phyloP scores from a whole-genome alignment of 2,797 vertebrate species.

The Urosaurus nigricauda region DNA sequence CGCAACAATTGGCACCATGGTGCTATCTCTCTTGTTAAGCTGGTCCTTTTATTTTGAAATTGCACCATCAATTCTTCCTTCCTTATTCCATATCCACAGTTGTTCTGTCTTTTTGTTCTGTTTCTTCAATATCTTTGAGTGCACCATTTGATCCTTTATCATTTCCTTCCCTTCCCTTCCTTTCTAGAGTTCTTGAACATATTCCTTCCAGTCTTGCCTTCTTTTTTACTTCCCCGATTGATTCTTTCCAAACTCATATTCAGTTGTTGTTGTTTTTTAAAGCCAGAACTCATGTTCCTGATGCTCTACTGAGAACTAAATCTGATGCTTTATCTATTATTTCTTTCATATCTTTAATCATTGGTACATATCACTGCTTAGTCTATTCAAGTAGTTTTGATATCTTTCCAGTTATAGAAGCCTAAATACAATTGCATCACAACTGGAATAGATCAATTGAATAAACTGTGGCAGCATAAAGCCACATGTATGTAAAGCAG shows the following conservation, averaged over 20 bases:
- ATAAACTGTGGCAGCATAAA: no score
- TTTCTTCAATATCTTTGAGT: neutral
- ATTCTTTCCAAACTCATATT: neutral
- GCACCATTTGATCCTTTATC: neutral
- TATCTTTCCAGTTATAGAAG: neutral
- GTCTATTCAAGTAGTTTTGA: neutral
- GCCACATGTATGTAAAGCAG: no score
- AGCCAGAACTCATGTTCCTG: neutral
- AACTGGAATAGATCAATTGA: no score
- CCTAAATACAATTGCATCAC: neutral
- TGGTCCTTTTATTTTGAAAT: neutral
- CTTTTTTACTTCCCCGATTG: neutral
- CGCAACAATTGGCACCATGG: neutral
- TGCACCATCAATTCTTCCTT: neutral
- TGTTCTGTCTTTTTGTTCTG: neutral
- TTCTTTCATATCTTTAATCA: neutral
- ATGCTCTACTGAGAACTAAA: neutral
- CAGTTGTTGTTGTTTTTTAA: neutral
- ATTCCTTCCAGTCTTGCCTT: neutral
- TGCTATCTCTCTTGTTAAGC: neutral
- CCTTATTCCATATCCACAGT: neutral
- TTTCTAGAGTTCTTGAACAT: neutral
- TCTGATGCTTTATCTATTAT: neutral
- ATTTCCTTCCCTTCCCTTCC: neutral
- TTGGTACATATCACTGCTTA: neutral